Evolutionary conservation across 2,113 vertebrate genomes (phyloP), one percentile per base, ranked within the genome.

Genomic region (Edolisoma coerulescens): DNA sequence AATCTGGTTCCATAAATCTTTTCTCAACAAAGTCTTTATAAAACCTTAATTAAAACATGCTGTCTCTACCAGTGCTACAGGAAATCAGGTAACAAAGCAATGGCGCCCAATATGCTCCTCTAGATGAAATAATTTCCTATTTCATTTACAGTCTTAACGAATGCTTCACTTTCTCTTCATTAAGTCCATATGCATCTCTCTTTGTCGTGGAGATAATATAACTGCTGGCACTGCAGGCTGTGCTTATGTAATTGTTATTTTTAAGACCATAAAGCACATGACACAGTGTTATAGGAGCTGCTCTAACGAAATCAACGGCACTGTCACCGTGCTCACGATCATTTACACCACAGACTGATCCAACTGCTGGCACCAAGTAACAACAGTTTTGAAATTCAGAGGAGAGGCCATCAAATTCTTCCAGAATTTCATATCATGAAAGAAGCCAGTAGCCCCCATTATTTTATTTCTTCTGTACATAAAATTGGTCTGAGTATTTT

Each of bases 91-190:
- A 89, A 93, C 27, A 89, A 89, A 89, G 35, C 60, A 71, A 49
- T 2, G 3, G 37, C 33, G 60, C 65, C 65, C 35, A 61, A 20
- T 81, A 53, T 52, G 49, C 42, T 87, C 18, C 47, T 93, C 30
- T 78, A 57, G 57, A 57, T 82, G 47, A 71, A 81, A 82, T 84
- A 84, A 90, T 92, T 96, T 95, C 77, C 77, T 92, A 49, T 87
- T 93, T 93, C 61, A 88, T 90, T 93, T 93, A 42, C 1, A 2
- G 49, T 37, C 73, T 53, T 79, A 94, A 85, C 0, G 0, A 87
- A 89, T 53, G 22, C 28, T 89, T 82, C n/a, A 23, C 61, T 95
- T 93, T 87, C 69, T 86, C 73, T 95, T 89, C 77, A 33, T 94
- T 71, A 84, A 49, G 44, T 89, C 42, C 37, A 45, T 57, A 53